Evolutionary conservation across 2,888 invertebrate species (phyloP), one percentile per base, ranked within the genome.

Genomic region (Orthosia gracilis): DNA sequence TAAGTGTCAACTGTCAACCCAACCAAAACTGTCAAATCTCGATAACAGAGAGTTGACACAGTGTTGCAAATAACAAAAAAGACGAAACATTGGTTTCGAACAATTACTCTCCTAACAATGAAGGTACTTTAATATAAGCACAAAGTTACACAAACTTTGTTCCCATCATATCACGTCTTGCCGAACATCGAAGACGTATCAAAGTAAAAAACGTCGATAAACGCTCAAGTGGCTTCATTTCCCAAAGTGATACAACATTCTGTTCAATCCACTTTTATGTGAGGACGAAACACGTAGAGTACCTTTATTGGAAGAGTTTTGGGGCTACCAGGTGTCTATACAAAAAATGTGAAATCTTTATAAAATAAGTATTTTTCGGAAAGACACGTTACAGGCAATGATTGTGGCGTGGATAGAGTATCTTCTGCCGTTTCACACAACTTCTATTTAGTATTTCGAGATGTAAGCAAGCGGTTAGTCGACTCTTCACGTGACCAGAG

Each of bases 221-320:
- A 91, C 78, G 87, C 85, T 88, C 87, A 91, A 92, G 88, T 89
- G 88, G 87, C 88, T 90, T 92, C 89, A 91, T 92, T 93, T 91
- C 88, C 90, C 88, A 91, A 92, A 93, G 91, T 89, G 91, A 91
- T 91, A 91, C 89, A 91, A 92, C 91, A 90, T 91, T 89, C 89
- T 86, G 86, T 90, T 87, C 89, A 90, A 92, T 90, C 87, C 88
- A 89, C 91, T 92, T 89, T 91, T 88, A 87, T 90, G 89, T 86
- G 80, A 86, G 81, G 84, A 86, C 82, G 79, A 83, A 82, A 86
- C 84, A 87, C 80, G 84, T 73, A 66, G 55, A 63, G 64, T 87
- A 85, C 83, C 87, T 88, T 86, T 87, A 88, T 88, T 88, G 85
- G 75, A 66, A 66, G 80, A 85, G 64, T 85, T 86, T 85, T 21